A percentile compares a stretch with the other conserved stretches of the same genome.
Conservation (phyloP, 1,140 invertebrate species). For the Drosophila erecta region DNA sequence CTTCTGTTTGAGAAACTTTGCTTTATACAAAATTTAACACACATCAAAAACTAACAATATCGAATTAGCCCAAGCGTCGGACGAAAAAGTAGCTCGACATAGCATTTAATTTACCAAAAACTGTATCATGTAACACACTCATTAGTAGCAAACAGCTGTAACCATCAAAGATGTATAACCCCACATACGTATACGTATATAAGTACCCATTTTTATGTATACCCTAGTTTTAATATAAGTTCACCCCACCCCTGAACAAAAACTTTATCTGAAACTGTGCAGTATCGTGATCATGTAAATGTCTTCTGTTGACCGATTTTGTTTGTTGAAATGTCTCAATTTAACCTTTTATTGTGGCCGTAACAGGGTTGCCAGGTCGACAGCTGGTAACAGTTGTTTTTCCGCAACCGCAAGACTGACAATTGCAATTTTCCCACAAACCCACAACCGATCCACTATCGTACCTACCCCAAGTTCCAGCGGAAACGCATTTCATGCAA, state of each 20-base stretch:
- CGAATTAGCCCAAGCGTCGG: conserved; percentile 23
- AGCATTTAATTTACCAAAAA: conserved; percentile 18
- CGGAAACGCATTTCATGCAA: conserved; percentile 57
- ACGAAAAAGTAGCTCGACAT: conserved; percentile 32
- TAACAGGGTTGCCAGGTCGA: conserved; percentile 27
- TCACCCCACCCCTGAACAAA: not conserved
- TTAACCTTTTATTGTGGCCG: conserved; percentile 27
- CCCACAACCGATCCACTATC: conserved; percentile 11
- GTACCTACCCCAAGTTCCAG: not conserved
- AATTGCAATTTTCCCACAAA: conserved; percentile 34
- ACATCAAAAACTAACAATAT: conserved; percentile 16
- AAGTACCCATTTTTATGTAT: conserved; percentile 22
- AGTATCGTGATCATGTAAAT: conserved; percentile 43
- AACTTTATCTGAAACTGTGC: conserved; percentile 11
- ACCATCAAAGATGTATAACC: conserved; percentile 18
- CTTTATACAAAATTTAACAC: conserved; percentile 26
- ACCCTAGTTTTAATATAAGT: conserved; percentile 29
- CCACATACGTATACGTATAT: not conserved
- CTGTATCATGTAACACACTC: conserved; percentile 18
- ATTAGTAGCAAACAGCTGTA: conserved; percentile 50
- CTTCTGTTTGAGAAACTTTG: conserved; percentile 37
- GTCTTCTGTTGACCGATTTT: conserved; percentile 43
- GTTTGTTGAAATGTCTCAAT: conserved; percentile 45
- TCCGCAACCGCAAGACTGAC: conserved; percentile 41
- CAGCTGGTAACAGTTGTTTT: conserved; percentile 51